Base-by-base conservation (phyloP, 2,113 vertebrate genomes). In the Sardina pilchardus region DNA sequence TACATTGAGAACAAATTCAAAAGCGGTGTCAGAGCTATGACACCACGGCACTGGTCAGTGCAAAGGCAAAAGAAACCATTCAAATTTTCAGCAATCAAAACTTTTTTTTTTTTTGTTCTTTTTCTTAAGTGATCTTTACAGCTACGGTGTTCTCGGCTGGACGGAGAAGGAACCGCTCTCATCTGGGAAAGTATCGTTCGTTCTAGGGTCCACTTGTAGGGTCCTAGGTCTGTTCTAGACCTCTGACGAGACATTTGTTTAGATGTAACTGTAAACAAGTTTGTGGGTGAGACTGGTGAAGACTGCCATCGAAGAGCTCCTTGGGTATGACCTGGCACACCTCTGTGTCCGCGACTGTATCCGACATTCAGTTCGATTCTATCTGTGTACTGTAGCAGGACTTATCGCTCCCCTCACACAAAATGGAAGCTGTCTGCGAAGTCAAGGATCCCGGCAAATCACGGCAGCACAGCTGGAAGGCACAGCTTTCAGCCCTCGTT, bases 1-100 rank as follows among this genome's bases (percentile, higher is more conserved):
- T 94, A 94, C 94, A 94, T 88, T 26, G n/a, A 90, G 88, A 88
- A 94, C 89, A 88, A 89, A 83, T 85, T 78, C n/a, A 14, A 78
- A 78, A 78, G 71, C 71, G 30, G 30, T 90, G 88, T 93, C 90
- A 91, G 86, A 87, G 90, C 91, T 91, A 89, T 89, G 88, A 90
- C n/a, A 83, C 53, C 83, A 30, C 36, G 30, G 84, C 83, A 88
- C 21, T 26, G 82, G 78, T 82, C 71, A 78, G 71, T 78, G 71
- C 71, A 78, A 78, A 78, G 71, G 71, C 71, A 78, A 78, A 78
- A 78, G 30, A 78, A 78, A 24, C 53, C 3, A 78, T 78, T 78
- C 71, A 10, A 10, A 34, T 36, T 78, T 59, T 59, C 53, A 24
- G 53, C 19, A 59, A 59, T 59, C 19, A 59, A 59, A 59, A 56